These are phyloP conservation scores for Strigops habroptila DNA, from an alignment of 2,113 vertebrate species.

Conservation along the genomic window DNA sequence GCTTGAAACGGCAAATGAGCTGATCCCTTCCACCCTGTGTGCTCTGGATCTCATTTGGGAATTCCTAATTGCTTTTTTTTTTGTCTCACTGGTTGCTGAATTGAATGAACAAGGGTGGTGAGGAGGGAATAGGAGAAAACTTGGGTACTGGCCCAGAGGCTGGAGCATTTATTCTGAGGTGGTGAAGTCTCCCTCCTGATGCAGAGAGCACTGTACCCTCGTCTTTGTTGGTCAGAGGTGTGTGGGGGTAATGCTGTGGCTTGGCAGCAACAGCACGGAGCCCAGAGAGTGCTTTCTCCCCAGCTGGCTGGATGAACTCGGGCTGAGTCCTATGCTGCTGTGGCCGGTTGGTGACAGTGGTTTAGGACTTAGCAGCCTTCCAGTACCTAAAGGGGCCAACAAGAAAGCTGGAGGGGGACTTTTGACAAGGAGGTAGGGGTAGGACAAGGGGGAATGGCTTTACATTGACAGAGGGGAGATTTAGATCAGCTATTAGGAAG, in stretches of 20 bases:
- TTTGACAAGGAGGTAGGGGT: too few species aligned
- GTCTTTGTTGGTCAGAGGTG: background rate
- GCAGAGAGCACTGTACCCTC: background rate
- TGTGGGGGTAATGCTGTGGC: too few species aligned
- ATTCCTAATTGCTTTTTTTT: fast-evolving
- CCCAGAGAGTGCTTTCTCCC: background rate
- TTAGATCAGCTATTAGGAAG: too few species aligned
- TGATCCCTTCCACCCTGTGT: background rate
- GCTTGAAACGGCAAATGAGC: fast-evolving
- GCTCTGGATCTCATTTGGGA: background rate
- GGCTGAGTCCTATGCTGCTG: background rate
- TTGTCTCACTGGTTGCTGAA: fast-evolving
- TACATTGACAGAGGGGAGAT: too few species aligned
- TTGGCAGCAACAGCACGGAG: too few species aligned
- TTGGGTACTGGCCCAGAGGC: too few species aligned
- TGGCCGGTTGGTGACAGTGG: background rate
- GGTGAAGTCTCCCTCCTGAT: background rate
- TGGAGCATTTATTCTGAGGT: background rate
- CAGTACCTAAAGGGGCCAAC: too few species aligned
- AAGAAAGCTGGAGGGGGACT: too few species aligned
- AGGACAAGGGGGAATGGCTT: too few species aligned
- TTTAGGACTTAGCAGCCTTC: too few species aligned
- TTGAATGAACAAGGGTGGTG: fast-evolving
- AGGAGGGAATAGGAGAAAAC: background rate
- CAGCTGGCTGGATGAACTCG: background rate